Evolutionary conservation across 2,113 vertebrate genomes (phyloP).

Genomic region (Podilymbus podiceps): DNA sequence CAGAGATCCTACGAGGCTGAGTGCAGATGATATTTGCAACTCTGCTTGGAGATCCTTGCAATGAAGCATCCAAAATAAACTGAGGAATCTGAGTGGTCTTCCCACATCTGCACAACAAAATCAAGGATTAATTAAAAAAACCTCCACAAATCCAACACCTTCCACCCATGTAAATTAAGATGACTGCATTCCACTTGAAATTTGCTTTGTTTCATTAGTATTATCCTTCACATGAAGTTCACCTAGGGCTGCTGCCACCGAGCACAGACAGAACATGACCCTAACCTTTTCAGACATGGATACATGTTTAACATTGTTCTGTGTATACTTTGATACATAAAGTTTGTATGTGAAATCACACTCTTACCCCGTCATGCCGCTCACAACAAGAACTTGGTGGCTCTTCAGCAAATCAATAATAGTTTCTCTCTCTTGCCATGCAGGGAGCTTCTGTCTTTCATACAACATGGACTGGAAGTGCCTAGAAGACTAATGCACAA

Average conservation of each 20-base stretch:
- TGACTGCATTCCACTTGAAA: not conserved
- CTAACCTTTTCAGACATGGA: not conserved
- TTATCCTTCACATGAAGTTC: not conserved
- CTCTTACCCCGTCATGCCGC: slow-evolving; percentile 96
- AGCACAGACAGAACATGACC: not conserved
- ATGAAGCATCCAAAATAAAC: slow-evolving; percentile 90
- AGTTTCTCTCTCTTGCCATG: slow-evolving; percentile 86
- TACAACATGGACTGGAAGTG: slow-evolving; percentile 85
- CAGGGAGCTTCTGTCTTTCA: slow-evolving; percentile 90
- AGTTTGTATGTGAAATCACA: not conserved
- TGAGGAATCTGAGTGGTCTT: slow-evolving; percentile 98
- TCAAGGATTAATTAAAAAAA: not conserved
- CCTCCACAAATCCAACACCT: not conserved
- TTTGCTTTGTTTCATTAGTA: not conserved
- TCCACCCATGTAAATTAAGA: not conserved
- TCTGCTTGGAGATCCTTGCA: slow-evolving; percentile 73
- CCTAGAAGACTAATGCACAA: slow-evolving; percentile 80
- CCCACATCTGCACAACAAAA: slow-evolving; percentile 84
- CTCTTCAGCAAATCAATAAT: slow-evolving; percentile 81
- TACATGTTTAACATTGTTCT: not conserved
- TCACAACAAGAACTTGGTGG: slow-evolving; percentile 92
- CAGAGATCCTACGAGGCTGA: slow-evolving; percentile 95
- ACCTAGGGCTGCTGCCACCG: not conserved
- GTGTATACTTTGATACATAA: not conserved
- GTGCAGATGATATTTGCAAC: slow-evolving; percentile 95